Percentiles rank a stretch among this genome's conserved stretches.
These are phyloP conservation scores for Catagonus wagneri DNA, from an alignment of 2,113 vertebrate species.

Conservation along the genomic window DNA sequence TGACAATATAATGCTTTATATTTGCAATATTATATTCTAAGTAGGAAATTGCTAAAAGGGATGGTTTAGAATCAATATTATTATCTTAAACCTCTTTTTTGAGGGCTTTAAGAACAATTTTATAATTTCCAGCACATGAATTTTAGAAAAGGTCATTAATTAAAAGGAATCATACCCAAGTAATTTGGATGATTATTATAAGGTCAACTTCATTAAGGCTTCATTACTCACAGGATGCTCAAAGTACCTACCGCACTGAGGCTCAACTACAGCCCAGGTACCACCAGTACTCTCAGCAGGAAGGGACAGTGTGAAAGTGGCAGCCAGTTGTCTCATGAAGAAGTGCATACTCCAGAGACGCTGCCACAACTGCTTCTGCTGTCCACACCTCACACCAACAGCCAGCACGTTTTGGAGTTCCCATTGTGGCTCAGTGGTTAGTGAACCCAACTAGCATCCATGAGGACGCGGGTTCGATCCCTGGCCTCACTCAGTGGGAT, in stretches of 20 bases:
- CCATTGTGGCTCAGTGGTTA: too few relatives aligned
- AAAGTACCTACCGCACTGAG: neutral
- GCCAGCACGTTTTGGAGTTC: too few relatives aligned
- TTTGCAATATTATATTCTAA: neutral
- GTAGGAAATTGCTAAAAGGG: neutral
- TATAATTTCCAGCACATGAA: neutral
- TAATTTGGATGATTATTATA: neutral
- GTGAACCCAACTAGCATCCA: too few relatives aligned
- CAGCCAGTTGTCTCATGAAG: neutral
- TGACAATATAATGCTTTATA: neutral
- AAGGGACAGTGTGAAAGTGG: neutral
- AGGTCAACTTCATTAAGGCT: neutral
- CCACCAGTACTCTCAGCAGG: neutral
- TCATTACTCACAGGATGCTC: neutral
- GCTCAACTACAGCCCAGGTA: neutral
- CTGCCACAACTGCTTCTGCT: neutral
- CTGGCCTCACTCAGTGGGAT: too few relatives aligned
- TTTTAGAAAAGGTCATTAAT: neutral
- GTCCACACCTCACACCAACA: neutral
- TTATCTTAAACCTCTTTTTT: neutral
- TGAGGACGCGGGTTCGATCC: too few relatives aligned
- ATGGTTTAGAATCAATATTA: neutral
- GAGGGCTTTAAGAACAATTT: neutral
- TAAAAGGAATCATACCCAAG: neutral
- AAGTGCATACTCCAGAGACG: neutral